Conservation (phyloP, 2,113 vertebrate genomes). For the Cottus gobio region DNA sequence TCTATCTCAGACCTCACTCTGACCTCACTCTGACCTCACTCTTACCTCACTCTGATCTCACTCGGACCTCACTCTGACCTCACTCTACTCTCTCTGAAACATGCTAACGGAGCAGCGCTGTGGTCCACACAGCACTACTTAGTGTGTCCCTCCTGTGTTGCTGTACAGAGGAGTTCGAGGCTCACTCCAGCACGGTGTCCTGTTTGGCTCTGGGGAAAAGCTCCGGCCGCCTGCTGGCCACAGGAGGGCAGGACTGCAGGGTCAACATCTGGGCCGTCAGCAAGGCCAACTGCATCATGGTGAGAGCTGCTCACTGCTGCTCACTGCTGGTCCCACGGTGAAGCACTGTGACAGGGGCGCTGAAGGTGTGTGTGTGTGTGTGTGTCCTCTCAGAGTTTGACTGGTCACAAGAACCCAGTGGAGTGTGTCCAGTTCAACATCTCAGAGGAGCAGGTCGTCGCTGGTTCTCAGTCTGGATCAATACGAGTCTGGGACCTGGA, state of each 20-base stretch:
- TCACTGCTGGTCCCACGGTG: background rate
- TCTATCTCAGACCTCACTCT: too few species aligned
- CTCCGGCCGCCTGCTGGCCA: slow-evolving; percentile 92
- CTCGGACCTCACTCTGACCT: too few species aligned
- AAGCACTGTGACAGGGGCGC: too few species aligned
- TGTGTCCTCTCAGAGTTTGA: slow-evolving; percentile 88
- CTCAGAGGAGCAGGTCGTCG: slow-evolving; percentile 92
- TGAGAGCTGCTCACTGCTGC: slow-evolving; percentile 51
- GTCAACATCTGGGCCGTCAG: slow-evolving; percentile 97
- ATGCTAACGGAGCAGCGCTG: too few species aligned
- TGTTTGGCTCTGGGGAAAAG: slow-evolving; percentile 91
- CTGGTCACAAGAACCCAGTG: slow-evolving; percentile 90
- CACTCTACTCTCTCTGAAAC: too few species aligned
- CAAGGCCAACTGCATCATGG: slow-evolving; percentile 99
- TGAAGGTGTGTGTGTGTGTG: background rate
- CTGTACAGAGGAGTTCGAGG: slow-evolving; percentile 91
- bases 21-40: too few species aligned
- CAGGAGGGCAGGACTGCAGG: slow-evolving; percentile 93
- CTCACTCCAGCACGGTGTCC: slow-evolving; percentile 91
- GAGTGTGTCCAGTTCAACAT: slow-evolving; percentile 93
- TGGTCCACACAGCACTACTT: too few species aligned
- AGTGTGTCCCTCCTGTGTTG: background rate
- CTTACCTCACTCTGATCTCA: too few species aligned
- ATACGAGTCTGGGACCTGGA: slow-evolving; percentile 97
- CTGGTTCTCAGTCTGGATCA: slow-evolving; percentile 95